Conservation (phyloP, 2,888 invertebrate species). For the Drosophila melanosoma region DNA sequence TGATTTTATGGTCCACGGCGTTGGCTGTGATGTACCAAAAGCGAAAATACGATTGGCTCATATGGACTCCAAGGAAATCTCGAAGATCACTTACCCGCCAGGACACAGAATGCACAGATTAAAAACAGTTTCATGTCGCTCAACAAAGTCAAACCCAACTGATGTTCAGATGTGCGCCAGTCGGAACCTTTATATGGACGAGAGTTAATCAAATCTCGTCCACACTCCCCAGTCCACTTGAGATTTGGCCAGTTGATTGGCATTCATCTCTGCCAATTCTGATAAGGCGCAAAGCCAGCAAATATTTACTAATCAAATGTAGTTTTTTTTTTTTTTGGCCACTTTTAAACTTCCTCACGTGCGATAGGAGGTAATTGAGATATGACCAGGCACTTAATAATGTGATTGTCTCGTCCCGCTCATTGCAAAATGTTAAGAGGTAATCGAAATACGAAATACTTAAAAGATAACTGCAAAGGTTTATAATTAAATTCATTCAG, state of each 20-base stretch:
- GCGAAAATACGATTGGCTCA: constrained; percentile 33
- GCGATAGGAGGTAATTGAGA: constrained; percentile 8
- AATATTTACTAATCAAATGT: constrained; percentile 2
- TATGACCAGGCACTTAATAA: constrained; percentile 18
- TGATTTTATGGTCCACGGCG: constrained; percentile 62
- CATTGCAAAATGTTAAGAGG: neutral
- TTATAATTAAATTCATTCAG: constrained; percentile 4
- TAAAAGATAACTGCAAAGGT: constrained; percentile 9
- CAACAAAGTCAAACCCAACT: constrained; percentile 53
- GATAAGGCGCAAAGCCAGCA: constrained; percentile 24
- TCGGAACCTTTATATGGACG: constrained; percentile 36
- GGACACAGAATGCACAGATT: constrained; percentile 86
- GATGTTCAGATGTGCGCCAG: constrained; percentile 7
- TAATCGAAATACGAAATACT: constrained; percentile 13
- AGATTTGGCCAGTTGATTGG: constrained; percentile 39
- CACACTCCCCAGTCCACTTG: constrained; percentile 41
- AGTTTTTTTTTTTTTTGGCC: constrained; percentile 13
- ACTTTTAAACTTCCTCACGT: constrained; percentile 14
- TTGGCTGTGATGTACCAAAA: constrained; percentile 49
- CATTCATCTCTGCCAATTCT: constrained; percentile 12
- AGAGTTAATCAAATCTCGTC: constrained; percentile 36
- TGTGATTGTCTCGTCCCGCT: neutral
- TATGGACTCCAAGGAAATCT: constrained; percentile 73
- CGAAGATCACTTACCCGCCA: constrained; percentile 86
- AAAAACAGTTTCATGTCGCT: constrained; percentile 87